Conservation (phyloP, 2,113 vertebrate species). For the Cyprichromis sp. region DNA sequence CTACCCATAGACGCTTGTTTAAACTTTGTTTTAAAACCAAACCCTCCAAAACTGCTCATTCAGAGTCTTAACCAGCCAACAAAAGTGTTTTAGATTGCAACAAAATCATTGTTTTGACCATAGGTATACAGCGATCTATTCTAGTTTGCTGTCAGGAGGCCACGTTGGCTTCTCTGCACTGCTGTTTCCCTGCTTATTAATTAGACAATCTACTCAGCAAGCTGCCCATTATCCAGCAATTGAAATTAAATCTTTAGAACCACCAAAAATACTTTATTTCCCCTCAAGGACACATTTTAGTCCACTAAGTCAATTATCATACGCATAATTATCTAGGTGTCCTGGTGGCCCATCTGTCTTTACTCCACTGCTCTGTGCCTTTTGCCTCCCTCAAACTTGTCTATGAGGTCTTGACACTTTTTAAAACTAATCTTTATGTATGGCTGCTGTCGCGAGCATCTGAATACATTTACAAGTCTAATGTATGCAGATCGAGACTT, state of each 20-base stretch:
- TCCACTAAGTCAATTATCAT: constrained; percentile 36
- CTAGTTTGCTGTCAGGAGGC: neutral
- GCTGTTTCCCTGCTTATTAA: neutral
- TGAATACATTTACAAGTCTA: constrained; percentile 60
- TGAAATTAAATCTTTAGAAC: constrained; percentile 10
- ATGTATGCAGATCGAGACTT: constrained; percentile 54
- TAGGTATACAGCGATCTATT: neutral
- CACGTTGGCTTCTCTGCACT: neutral
- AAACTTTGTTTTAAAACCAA: neutral
- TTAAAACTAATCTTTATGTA: constrained; percentile 63
- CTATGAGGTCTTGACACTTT: constrained; percentile 27
- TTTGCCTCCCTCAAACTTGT: constrained; percentile 4
- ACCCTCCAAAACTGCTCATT: neutral
- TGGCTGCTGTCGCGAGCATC: constrained; percentile 38
- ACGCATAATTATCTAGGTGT: constrained; percentile 24
- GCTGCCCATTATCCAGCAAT: neutral
- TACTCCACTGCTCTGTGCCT: constrained; percentile 31
- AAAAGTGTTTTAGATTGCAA: neutral
- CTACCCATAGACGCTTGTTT: neutral
- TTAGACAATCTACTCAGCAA: neutral
- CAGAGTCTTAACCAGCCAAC: neutral
- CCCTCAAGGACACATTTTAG: constrained; percentile 33
- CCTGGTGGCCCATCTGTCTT: constrained; percentile 38
- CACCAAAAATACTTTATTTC: neutral
- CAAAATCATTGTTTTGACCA: neutral